Conservation (phyloP, 2,888 invertebrate species). For the Drosophila parthenogenetica region DNA sequence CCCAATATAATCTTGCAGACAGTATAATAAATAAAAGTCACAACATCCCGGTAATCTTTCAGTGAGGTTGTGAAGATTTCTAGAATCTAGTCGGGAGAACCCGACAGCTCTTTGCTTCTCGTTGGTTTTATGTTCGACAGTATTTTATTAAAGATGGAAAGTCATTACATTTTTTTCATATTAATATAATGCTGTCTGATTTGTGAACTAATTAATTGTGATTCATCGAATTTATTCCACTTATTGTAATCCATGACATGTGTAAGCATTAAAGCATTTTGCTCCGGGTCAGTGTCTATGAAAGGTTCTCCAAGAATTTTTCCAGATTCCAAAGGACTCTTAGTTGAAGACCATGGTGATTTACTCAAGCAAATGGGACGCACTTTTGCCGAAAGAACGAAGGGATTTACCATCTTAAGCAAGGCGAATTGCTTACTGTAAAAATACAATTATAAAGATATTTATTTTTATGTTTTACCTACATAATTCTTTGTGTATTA, state of each 20-base stretch:
- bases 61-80: too few relatives aligned
- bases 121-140: too few relatives aligned
- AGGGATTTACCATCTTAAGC: constrained; percentile 22
- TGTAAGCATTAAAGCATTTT: background rate
- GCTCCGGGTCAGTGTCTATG: rapidly evolving
- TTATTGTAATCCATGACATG: background rate
- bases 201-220: background rate
- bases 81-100: too few relatives aligned
- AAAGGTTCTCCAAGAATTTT: constrained; percentile 20
- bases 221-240: background rate
- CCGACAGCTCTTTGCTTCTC: too few relatives aligned
- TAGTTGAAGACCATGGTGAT: background rate
- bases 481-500: background rate
- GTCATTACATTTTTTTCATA: background rate
- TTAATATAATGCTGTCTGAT: background rate
- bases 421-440: constrained; percentile 19
- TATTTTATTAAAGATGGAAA: too few relatives aligned
- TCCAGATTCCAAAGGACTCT: background rate
- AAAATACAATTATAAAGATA: background rate
- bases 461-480: background rate
- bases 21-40: too few relatives aligned
- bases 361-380: constrained; percentile 37
- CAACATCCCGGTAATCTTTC: too few relatives aligned
- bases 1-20: too few relatives aligned
- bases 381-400: constrained; percentile 30